Conservation (phyloP, 2,113 vertebrate species). For the Eretmochelys imbricata region DNA sequence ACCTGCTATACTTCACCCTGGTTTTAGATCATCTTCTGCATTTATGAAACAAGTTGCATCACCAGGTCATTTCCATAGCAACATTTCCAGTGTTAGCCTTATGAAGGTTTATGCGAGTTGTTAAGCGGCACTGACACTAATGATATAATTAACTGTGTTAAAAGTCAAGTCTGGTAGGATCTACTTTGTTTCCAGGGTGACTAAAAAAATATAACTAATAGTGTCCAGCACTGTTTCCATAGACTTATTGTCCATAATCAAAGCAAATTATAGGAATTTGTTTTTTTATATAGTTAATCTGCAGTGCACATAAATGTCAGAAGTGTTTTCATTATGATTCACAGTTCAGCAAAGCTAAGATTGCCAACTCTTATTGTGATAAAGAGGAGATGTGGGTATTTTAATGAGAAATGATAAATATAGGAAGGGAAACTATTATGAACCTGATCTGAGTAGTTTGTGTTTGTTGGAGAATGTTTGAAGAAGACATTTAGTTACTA, state of each 20-base stretch:
- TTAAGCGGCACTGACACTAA: conserved; percentile 57
- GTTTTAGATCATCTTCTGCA: neutral
- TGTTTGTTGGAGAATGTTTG: neutral
- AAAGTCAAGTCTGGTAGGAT: conserved; percentile 61
- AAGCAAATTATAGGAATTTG: neutral
- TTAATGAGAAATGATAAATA: neutral
- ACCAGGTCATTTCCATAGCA: conserved; percentile 15
- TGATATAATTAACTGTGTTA: conserved; percentile 69
- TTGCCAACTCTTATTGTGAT: accelerated
- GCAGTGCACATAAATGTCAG: neutral
- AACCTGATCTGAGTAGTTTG: neutral
- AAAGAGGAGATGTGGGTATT: neutral
- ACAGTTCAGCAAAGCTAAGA: accelerated
- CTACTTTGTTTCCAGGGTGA: conserved; percentile 73
- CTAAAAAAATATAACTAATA: conserved; percentile 17
- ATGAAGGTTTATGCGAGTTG: neutral
- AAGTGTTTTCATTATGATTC: neutral
- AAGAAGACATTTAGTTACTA: neutral
- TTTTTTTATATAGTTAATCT: neutral
- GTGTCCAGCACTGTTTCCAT: conserved; percentile 15
- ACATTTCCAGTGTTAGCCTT: neutral
- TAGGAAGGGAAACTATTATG: neutral
- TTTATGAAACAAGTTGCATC: accelerated
- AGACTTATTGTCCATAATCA: neutral
- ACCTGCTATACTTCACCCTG: neutral